Conservation (phyloP, 2,888 invertebrate genomes). For the Spisula solida region DNA sequence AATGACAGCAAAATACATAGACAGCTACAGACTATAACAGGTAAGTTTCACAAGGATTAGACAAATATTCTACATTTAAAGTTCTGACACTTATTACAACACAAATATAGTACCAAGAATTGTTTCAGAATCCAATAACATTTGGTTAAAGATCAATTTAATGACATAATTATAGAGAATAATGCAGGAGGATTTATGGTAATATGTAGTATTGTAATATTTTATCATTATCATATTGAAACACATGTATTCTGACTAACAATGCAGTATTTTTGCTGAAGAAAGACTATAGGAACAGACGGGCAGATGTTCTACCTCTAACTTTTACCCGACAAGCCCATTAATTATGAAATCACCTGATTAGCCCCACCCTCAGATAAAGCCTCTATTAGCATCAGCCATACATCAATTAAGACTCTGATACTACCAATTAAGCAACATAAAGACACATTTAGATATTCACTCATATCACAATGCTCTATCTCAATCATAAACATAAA, state of each 20-base stretch:
- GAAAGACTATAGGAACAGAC: neutral
- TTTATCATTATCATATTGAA: neutral
- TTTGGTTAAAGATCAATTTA: no score
- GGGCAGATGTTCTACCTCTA: neutral
- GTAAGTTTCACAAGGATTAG: no score
- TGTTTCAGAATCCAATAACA: no score
- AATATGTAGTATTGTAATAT: no score
- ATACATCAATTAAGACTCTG: conserved; percentile 38
- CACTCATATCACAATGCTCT: neutral
- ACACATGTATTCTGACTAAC: neutral
- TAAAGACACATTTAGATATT: conserved; percentile 25
- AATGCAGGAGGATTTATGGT: no score
- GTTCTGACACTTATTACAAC: no score
- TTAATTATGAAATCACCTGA: conserved; percentile 32
- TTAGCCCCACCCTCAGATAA: conserved; percentile 39
- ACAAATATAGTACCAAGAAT: no score
- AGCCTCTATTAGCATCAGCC: neutral
- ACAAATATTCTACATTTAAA: no score
- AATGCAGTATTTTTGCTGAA: neutral
- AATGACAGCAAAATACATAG: no score
- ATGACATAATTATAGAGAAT: no score
- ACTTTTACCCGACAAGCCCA: neutral
- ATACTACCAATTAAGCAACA: conserved; percentile 4
- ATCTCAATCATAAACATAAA: conserved; percentile 18
- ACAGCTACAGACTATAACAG: no score